Percentiles rank a stretch among this genome's conserved stretches.
Evolutionary conservation across 2,797 vertebrate species (phyloP).

Genomic region (Crenichthys baileyi): DNA sequence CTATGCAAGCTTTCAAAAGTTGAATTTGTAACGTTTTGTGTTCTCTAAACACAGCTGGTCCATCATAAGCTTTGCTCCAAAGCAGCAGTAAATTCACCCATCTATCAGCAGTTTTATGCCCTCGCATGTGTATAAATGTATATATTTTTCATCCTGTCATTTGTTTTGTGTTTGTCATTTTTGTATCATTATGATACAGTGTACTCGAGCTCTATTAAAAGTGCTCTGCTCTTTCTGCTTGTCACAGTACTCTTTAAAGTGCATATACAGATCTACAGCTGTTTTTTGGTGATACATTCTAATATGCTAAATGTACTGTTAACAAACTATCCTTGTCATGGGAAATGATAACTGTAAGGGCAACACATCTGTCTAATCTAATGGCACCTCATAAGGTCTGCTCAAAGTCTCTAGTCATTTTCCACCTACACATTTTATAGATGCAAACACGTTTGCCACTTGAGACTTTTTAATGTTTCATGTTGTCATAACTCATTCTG

Average conservation of each 20-base stretch:
- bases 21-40: constrained; percentile 47
- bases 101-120: constrained; percentile 52
- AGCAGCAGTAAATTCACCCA: constrained; percentile 53
- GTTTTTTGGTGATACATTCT: not conserved
- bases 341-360: constrained; percentile 4
- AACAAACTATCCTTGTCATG: not conserved
- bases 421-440: constrained; percentile 6
- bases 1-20: constrained; percentile 15
- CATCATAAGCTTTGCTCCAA: constrained; percentile 49
- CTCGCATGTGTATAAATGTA: constrained; percentile 82
- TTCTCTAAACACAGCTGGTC: constrained; percentile 46
- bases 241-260: constrained; percentile 33
- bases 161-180: constrained; percentile 64
- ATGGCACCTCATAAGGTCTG: not conserved
- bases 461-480: constrained; percentile 3
- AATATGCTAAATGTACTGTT: constrained; percentile 1
- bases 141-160: constrained; percentile 73
- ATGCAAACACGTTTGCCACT: constrained; percentile 7
- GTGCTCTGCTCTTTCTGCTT: constrained; percentile 49
- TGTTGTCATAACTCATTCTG: not conserved
- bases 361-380: not conserved
- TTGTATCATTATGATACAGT: constrained; percentile 56
- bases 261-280: not conserved
- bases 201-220: constrained; percentile 62
- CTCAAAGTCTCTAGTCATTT: not conserved